Conservation (phyloP, 2,113 vertebrate genomes). For the Fulmarus glacialis region DNA sequence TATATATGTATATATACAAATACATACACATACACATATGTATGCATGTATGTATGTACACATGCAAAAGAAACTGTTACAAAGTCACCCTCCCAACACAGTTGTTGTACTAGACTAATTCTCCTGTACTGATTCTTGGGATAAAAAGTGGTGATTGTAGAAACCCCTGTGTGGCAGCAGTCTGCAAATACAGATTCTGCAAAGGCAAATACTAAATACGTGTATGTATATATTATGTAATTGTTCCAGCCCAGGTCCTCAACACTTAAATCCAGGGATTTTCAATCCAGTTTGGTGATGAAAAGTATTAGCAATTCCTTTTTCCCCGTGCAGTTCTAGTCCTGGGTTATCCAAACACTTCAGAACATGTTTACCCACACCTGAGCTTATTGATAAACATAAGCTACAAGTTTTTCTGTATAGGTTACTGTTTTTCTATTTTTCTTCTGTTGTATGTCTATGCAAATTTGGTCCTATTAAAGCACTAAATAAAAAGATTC, state of each 20-base stretch:
- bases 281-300: background rate
- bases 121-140: background rate
- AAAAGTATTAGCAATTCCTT: background rate
- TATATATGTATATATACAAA: background rate
- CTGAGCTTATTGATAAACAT: background rate
- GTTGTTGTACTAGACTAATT: background rate
- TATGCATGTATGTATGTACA: too few relatives aligned
- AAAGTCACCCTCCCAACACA: background rate
- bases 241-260: background rate
- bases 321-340: background rate
- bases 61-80: background rate
- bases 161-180: background rate
- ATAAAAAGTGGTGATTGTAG: background rate
- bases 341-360: background rate
- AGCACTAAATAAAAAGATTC: background rate
- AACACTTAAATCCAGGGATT: background rate
- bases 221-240: background rate
- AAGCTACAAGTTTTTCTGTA: background rate
- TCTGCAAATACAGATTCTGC: background rate
- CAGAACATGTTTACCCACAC: background rate
- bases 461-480: background rate
- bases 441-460: background rate
- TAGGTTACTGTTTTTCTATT: background rate
- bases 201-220: background rate
- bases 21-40: fast-evolving